phyloP scores from a whole-genome alignment of 2,888 invertebrate species.

The Cheilosia soror region DNA sequence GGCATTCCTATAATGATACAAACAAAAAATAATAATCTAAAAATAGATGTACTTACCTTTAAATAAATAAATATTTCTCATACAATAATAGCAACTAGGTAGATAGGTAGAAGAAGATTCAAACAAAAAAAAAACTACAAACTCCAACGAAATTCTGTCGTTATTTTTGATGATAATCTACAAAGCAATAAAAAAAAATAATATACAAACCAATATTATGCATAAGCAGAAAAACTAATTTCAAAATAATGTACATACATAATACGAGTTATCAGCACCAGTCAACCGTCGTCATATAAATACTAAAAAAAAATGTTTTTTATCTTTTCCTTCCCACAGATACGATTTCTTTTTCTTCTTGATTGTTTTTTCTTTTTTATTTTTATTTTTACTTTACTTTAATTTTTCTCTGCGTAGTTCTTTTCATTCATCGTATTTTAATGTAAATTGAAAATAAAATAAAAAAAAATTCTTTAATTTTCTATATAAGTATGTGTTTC shows the following conservation, averaged over 20 bases:
- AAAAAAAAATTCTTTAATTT: constrained; percentile 5
- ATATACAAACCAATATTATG: constrained; percentile 22
- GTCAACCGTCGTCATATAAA: constrained; percentile 22
- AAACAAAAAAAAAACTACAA: no score
- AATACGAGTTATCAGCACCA: constrained; percentile 55
- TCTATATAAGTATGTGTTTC: constrained; percentile 12
- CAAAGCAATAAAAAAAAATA: constrained; percentile 16
- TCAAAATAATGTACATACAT: constrained; percentile 8
- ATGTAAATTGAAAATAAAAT: constrained; percentile 42
- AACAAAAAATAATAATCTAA: no score
- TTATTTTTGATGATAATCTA: constrained; percentile 1
- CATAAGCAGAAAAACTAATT: constrained; percentile 32
- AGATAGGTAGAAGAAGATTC: no score
- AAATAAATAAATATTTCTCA: no score
- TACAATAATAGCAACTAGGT: no score
- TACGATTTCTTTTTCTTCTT: constrained; percentile 41
- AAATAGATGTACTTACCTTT: no score
- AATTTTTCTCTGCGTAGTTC: constrained; percentile 29
- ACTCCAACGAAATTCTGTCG: background rate
- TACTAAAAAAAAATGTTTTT: constrained; percentile 22
- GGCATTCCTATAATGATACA: no score
- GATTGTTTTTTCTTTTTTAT: constrained; percentile 7
- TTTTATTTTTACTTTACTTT: constrained; percentile 13
- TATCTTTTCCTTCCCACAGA: constrained; percentile 34
- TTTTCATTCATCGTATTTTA: constrained; percentile 41